These are phyloP conservation scores for Microdon myrmicae DNA, from an alignment of 2,888 invertebrate species.

Conservation along the genomic window DNA sequence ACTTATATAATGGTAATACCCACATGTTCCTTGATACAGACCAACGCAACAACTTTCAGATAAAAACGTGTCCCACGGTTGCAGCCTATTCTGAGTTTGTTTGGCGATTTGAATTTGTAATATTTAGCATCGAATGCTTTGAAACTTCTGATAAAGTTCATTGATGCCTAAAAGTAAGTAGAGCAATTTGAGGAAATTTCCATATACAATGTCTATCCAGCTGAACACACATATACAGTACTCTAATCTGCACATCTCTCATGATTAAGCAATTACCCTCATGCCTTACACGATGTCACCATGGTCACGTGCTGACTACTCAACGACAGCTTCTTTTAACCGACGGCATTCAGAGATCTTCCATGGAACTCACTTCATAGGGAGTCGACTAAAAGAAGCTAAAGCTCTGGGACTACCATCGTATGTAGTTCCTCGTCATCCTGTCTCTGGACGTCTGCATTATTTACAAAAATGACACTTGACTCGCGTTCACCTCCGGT, in stretches of 20 bases:
- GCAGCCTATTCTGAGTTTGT: too few relatives aligned
- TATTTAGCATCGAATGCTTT: too few relatives aligned
- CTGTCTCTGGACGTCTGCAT: constrained; percentile 52
- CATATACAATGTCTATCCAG: too few relatives aligned
- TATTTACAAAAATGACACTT: constrained; percentile 56
- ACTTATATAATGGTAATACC: too few relatives aligned
- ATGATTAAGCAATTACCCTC: constrained; percentile 49
- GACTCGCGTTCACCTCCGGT: constrained; percentile 54
- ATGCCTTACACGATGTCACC: constrained; percentile 45
- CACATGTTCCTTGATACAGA: too few relatives aligned
- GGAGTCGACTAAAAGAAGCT: background rate
- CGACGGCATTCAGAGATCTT: constrained; percentile 11
- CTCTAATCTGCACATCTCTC: constrained; percentile 33
- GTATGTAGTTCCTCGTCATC: constrained; percentile 19
- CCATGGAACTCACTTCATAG: constrained; percentile 23
- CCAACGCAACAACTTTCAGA: too few relatives aligned
- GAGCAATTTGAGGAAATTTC: too few relatives aligned
- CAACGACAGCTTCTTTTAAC: constrained; percentile 20
- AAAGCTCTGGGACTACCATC: constrained; percentile 10
- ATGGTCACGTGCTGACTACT: constrained; percentile 14
- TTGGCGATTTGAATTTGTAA: too few relatives aligned
- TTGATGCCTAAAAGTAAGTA: too few relatives aligned
- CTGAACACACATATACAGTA: constrained; percentile 13
- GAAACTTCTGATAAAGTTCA: too few relatives aligned
- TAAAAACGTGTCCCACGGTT: too few relatives aligned